These are phyloP conservation scores for Odiellus spinosus DNA, from an alignment of 2,888 invertebrate species.

Conservation along the genomic window DNA sequence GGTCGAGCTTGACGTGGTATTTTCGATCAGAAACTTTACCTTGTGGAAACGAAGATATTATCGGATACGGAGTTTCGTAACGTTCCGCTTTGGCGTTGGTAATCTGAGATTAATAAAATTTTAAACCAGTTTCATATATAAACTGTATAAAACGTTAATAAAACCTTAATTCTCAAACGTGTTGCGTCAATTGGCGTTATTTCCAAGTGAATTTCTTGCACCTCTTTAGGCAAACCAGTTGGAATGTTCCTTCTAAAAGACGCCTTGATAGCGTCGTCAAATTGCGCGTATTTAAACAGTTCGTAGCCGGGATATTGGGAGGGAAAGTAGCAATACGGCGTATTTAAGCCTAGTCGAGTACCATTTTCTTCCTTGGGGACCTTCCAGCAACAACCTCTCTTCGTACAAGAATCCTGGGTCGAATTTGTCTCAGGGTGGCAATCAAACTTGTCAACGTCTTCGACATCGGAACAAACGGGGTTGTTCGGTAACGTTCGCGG, in stretches of 20 bases:
- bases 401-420: not conserved
- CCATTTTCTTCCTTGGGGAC: too few relatives aligned
- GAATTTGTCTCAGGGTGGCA: not conserved
- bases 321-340: constrained; percentile 15
- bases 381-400: not conserved
- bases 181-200: constrained; percentile 7
- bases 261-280: constrained; percentile 1
- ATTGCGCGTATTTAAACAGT: not conserved
- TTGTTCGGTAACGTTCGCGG: constrained; percentile 9
- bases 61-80: too few relatives aligned
- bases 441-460: not conserved
- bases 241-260: constrained; percentile 7
- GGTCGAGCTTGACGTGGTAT: too few relatives aligned
- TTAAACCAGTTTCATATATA: too few relatives aligned
- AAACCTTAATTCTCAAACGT: too few relatives aligned
- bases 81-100: too few relatives aligned
- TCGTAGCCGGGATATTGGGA: constrained; percentile 10
- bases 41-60: too few relatives aligned
- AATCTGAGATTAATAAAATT: too few relatives aligned
- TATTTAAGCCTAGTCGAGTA: constrained; percentile 1
- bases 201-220: constrained; percentile 2
- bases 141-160: too few relatives aligned
- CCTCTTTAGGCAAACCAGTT: constrained; percentile 13
- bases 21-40: too few relatives aligned
- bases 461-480: not conserved